phyloP scores from a whole-genome alignment of 2,797 vertebrate genomes.

The Sebastes melanostomus region DNA sequence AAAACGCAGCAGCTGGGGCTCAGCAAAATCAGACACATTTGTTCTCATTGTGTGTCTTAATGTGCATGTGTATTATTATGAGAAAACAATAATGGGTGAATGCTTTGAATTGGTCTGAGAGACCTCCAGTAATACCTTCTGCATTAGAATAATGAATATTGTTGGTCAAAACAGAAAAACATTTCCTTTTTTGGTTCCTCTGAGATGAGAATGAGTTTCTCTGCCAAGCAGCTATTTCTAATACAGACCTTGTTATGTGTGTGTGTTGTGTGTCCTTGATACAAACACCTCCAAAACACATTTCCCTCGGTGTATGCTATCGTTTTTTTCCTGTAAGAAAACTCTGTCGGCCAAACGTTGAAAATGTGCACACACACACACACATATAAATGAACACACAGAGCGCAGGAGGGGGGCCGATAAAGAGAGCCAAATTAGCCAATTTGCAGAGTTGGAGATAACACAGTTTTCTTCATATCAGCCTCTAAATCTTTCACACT shows the following conservation, averaged over 20 bases:
- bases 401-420: constrained; percentile 39
- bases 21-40: neutral
- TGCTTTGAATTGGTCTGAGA: neutral
- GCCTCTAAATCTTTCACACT: constrained; percentile 62
- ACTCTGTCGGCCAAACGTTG: constrained; percentile 5
- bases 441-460: constrained; percentile 64
- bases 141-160: neutral
- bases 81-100: neutral
- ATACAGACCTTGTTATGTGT: neutral
- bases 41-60: neutral
- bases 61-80: neutral
- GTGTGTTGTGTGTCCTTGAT: constrained; percentile 24
- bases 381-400: constrained; percentile 25
- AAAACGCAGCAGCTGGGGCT: neutral
- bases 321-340: constrained; percentile 14
- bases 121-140: neutral
- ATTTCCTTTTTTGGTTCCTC: neutral
- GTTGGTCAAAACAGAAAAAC: neutral
- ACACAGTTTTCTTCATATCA: constrained; percentile 55
- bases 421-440: constrained; percentile 64
- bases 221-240: constrained; percentile 24
- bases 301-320: constrained; percentile 25
- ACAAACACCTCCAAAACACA: constrained; percentile 59
- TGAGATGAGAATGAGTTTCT: neutral
- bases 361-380: constrained; percentile 10